phyloP scores from a whole-genome alignment of 2,797 vertebrate genomes.

The Petrocephalus schoutedeni region DNA sequence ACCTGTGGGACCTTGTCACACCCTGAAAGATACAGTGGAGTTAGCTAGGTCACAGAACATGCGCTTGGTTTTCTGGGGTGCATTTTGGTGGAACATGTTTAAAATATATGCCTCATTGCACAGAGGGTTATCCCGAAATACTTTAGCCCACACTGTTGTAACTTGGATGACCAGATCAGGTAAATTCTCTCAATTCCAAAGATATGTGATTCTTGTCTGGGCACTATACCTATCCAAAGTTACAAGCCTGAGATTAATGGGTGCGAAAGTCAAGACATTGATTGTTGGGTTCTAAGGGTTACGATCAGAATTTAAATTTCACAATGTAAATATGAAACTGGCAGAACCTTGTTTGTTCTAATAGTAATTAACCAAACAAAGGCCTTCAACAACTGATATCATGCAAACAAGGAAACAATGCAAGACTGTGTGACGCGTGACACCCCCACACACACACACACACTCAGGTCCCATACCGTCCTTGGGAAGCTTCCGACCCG shows the following conservation, averaged over 20 bases:
- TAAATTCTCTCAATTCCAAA: no score
- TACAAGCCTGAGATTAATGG: no score
- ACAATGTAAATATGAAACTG: not conserved
- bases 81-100: not conserved
- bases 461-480: slow-evolving; percentile 40
- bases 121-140: no score
- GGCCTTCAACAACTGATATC: not conserved
- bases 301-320: not conserved
- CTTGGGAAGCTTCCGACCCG: slow-evolving; percentile 56
- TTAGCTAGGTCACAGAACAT: not conserved
- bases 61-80: no score
- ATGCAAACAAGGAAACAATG: not conserved
- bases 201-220: no score
- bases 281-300: not conserved
- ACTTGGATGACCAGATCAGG: no score
- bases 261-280: no score
- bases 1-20: slow-evolving; percentile 60
- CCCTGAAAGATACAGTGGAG: slow-evolving; percentile 47
- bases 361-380: not conserved
- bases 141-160: no score
- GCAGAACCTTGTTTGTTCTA: not conserved
- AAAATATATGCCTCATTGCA: not conserved
- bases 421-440: not conserved
- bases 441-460: not conserved
- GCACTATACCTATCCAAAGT: no score